phyloP scores from a whole-genome alignment of 2,113 vertebrate genomes.

The Asarcornis scutulata region DNA sequence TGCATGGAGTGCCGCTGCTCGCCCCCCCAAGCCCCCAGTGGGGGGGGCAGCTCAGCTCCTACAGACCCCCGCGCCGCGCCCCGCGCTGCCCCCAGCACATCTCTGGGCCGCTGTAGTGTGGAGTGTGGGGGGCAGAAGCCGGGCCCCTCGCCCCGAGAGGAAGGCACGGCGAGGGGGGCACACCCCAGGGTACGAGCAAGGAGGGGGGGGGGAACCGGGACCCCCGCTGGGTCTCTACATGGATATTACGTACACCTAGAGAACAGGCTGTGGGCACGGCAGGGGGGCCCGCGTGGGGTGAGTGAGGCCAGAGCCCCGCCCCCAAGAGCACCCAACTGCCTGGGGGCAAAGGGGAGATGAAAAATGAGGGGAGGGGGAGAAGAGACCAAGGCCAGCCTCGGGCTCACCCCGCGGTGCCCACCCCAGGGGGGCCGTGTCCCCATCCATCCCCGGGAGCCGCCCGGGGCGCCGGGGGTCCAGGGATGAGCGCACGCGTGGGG shows the following conservation, averaged over 20 bases:
- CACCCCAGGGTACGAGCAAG: not conserved
- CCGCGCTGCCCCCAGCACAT: not conserved
- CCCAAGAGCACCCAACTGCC: not conserved
- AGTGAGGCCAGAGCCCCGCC: not conserved
- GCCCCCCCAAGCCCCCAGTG: no score
- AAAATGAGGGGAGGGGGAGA: not conserved
- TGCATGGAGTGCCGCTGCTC: no score
- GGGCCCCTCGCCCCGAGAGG: not conserved
- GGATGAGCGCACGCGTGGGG: no score
- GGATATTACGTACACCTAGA: not conserved
- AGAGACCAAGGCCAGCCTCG: constrained; percentile 52
- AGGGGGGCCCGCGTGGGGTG: not conserved
- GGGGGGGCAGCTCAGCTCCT: not conserved
- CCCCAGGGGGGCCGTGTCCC: no score
- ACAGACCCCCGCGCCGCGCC: not conserved
- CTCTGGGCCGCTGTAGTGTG: not conserved
- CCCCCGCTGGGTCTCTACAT: constrained; percentile 62
- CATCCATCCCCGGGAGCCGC: not conserved
- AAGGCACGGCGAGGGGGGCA: not conserved
- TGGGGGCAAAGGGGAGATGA: not conserved
- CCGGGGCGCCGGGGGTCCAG: not conserved
- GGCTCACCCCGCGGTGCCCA: not conserved
- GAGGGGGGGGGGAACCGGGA: no score
- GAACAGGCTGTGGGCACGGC: no score
- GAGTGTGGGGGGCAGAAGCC: not conserved